These are phyloP conservation scores for Cephalopachus bancanus DNA, from an alignment of 2,797 vertebrate genomes.

Conservation along the genomic window DNA sequence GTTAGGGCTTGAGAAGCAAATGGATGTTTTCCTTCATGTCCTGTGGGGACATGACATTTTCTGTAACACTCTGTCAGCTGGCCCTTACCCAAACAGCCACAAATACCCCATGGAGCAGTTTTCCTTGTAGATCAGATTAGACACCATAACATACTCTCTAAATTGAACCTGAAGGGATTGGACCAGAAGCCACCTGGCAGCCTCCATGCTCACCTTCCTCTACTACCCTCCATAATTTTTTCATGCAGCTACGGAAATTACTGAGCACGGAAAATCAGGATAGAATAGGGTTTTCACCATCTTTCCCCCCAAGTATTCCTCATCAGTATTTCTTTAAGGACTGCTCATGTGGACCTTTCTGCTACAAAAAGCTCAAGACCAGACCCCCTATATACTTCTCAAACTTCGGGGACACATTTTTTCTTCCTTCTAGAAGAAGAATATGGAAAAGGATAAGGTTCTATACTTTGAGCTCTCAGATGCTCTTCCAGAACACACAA, in stretches of 20 bases:
- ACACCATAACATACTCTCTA: not conserved
- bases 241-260: not conserved
- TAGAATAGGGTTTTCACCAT: not conserved
- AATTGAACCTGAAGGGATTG: not conserved
- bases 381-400: not conserved
- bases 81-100: not conserved
- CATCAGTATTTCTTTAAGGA: not conserved
- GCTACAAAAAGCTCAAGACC: not conserved
- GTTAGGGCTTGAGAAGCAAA: slow-evolving; percentile 56
- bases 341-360: not conserved
- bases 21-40: slow-evolving; percentile 23
- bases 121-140: slow-evolving; percentile 20
- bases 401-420: not conserved
- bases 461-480: not conserved
- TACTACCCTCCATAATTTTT: not conserved
- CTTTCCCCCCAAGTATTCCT: not conserved
- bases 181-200: not conserved
- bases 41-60: not conserved
- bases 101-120: not conserved
- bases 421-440: not conserved
- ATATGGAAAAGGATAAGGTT: not conserved
- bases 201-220: not conserved
- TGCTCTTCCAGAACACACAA: not conserved
- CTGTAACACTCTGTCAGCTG: slow-evolving; percentile 41
- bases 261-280: not conserved